Evolutionary conservation across 2,888 invertebrate species (phyloP).

Genomic region (Parasteatoda lunata): DNA sequence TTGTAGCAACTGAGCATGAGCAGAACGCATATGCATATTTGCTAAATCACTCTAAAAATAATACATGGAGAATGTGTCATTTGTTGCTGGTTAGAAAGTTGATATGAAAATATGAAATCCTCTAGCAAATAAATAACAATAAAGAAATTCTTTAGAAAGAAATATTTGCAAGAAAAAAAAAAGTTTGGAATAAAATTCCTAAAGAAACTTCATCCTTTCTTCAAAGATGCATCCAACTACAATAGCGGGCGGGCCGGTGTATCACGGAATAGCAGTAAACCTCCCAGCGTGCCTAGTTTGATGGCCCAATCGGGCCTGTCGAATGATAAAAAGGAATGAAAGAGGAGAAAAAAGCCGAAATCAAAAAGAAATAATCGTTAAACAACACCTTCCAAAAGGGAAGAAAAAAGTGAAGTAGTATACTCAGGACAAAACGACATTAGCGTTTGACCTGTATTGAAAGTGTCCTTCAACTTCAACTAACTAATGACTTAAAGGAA

Average conservation of each 20-base stretch:
- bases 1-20: too few relatives aligned
- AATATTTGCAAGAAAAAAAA: neutral
- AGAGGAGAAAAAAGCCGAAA: neutral
- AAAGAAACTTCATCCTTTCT: neutral
- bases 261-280: slow-evolving; percentile 65
- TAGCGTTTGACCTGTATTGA: slow-evolving; percentile 66
- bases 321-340: slow-evolving; percentile 36
- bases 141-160: neutral
- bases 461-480: slow-evolving; percentile 61
- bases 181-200: neutral
- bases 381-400: slow-evolving; percentile 43
- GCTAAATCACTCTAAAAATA: too few relatives aligned
- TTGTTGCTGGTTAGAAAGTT: too few relatives aligned
- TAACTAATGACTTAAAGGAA: slow-evolving; percentile 62
- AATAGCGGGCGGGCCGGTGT: slow-evolving; percentile 64
- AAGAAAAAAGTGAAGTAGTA: slow-evolving; percentile 7
- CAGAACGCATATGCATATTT: too few relatives aligned
- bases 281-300: slow-evolving; percentile 60
- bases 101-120: too few relatives aligned
- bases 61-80: too few relatives aligned
- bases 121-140: too few relatives aligned
- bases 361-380: slow-evolving; percentile 59
- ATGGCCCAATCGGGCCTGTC: slow-evolving; percentile 38
- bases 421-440: slow-evolving; percentile 57
- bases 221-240: slow-evolving; percentile 35